Evolutionary conservation across 2,797 vertebrate genomes (phyloP).

Genomic region (Microcaecilia unicolor): DNA sequence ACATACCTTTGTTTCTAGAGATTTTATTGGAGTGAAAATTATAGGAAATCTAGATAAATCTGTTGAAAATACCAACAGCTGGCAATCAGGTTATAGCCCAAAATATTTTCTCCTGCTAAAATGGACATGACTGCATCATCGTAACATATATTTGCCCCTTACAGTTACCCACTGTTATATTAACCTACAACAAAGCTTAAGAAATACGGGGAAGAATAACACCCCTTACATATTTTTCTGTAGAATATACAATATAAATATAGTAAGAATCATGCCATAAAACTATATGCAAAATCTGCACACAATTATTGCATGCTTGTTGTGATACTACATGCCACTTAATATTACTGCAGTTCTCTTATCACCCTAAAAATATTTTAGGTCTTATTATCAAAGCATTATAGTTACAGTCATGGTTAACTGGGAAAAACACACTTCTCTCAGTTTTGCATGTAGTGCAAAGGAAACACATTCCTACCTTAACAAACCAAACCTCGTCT

Average conservation of each 20-base stretch:
- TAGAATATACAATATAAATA: slow-evolving; percentile 70
- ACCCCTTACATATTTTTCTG: slow-evolving; percentile 39
- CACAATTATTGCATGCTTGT: slow-evolving; percentile 79
- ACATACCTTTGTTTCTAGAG: not conserved
- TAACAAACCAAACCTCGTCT: slow-evolving; percentile 24
- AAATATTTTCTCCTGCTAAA: too few relatives aligned
- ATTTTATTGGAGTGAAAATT: too few relatives aligned
- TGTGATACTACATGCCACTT: slow-evolving; percentile 77
- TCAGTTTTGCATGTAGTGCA: slow-evolving; percentile 52
- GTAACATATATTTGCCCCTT: slow-evolving; percentile 40
- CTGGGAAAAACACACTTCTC: slow-evolving; percentile 13
- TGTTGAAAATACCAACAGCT: too few relatives aligned
- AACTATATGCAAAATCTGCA: slow-evolving; percentile 66
- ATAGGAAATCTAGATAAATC: slow-evolving; percentile 30
- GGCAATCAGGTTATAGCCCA: too few relatives aligned
- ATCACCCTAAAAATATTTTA: slow-evolving; percentile 53
- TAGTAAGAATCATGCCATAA: slow-evolving; percentile 84
- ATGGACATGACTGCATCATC: too few relatives aligned
- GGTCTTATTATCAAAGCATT: slow-evolving; percentile 54
- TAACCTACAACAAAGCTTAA: slow-evolving; percentile 41
- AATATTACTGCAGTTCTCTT: slow-evolving; percentile 64
- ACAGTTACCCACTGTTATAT: slow-evolving; percentile 42
- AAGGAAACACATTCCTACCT: slow-evolving; percentile 45
- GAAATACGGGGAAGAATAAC: slow-evolving; percentile 31
- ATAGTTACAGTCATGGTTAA: slow-evolving; percentile 31